Evolutionary conservation across 1,140 invertebrate species (phyloP).

Genomic region (Adelges cooleyi): DNA sequence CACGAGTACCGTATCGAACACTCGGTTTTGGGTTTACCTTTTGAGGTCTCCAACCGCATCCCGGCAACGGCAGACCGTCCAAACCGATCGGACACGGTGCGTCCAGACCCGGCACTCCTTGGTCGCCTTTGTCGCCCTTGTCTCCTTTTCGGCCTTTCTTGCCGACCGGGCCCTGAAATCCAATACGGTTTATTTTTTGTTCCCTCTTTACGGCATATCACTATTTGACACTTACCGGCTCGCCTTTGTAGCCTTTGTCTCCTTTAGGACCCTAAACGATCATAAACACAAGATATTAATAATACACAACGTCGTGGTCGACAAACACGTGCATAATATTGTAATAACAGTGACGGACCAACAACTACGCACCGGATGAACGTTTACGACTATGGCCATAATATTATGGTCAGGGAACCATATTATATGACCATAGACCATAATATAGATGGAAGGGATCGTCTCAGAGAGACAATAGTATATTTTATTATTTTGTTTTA

Average conservation of each 20-base stretch:
- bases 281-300: no score
- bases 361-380: no score
- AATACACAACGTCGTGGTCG: no score
- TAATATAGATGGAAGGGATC: no score
- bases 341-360: no score
- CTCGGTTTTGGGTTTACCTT: slow-evolving; percentile 49
- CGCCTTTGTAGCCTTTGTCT: slow-evolving; percentile 76
- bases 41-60: slow-evolving; percentile 84
- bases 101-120: slow-evolving; percentile 90
- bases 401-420: no score
- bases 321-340: no score
- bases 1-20: background rate
- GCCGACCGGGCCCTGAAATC: slow-evolving; percentile 64
- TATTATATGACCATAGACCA: no score
- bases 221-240: slow-evolving; percentile 57
- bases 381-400: no score
- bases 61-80: slow-evolving; percentile 84
- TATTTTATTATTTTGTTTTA: no score
- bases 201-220: background rate
- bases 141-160: slow-evolving; percentile 83
- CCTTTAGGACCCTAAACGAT: slow-evolving; percentile 65
- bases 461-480: no score
- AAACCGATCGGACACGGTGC: slow-evolving; percentile 90
- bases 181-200: background rate
- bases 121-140: slow-evolving; percentile 82